Conservation (phyloP, 2,113 vertebrate species). For the Eurystomus gularis region DNA sequence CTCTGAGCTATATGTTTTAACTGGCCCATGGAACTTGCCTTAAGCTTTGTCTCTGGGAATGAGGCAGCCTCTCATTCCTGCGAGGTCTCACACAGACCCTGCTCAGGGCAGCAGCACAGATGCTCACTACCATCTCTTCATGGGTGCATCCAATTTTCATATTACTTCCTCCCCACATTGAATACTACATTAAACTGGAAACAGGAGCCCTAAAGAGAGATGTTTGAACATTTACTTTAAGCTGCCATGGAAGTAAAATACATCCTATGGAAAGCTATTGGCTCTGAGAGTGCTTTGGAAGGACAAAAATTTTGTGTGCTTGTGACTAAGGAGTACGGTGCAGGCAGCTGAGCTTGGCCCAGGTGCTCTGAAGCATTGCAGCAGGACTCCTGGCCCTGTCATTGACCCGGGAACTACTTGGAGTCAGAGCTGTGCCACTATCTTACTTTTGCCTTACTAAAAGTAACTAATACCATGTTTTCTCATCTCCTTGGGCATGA, state of each 20-base stretch:
- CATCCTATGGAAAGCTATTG: neutral
- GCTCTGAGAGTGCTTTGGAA: neutral
- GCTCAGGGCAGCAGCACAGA: neutral
- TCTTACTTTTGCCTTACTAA: neutral
- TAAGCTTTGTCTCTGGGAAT: neutral
- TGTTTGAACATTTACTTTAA: neutral
- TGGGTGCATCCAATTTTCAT: neutral
- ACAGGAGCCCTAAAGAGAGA: neutral
- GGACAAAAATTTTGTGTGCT: neutral
- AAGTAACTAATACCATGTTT: neutral
- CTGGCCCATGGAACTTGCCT: neutral
- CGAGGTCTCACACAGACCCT: neutral
- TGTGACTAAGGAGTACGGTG: accelerated
- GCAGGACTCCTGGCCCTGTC: neutral
- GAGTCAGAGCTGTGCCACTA: neutral
- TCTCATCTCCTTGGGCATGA: neutral
- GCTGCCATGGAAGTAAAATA: neutral
- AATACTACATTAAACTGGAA: neutral
- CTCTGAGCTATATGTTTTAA: neutral
- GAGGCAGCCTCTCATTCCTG: neutral
- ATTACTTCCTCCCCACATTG: neutral
- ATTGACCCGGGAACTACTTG: neutral
- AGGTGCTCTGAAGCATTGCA: accelerated
- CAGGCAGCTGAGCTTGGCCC: neutral
- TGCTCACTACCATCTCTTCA: neutral